Base-by-base conservation (phyloP, 1,140 invertebrate genomes). In the Camponotus vicinus region DNA sequence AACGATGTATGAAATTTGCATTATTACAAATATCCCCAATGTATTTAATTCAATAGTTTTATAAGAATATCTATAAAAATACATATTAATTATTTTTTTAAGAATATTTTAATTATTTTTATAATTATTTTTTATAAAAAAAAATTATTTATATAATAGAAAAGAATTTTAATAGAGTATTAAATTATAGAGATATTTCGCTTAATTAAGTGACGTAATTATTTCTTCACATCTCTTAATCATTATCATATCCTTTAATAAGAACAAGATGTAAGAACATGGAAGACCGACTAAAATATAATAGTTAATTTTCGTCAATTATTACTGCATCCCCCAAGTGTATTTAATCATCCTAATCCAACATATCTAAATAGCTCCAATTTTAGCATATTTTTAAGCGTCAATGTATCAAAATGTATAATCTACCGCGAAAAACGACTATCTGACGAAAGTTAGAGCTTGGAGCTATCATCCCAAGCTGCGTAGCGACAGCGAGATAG, bases 401-500 rank as follows among this genome's bases (percentile, higher is more conserved):
- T n/a, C 57, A 34, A 27, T 64, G 27, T 27, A 64, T 45, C 73
- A 61, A 5, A 11, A 27, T 8, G 40, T 3, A 11, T 13, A n/a
- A 66, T 78, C 11, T 42, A 21, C 18, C 42, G 59, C 27, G 27
- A 5, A 2, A 78, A 59, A 80, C 15, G 1, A 40, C 2, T 40
- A 4, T 70, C 40, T 52, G 42, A n/a, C 49, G 21, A 57, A 80
- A 70, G 18, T 70, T 42, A n/a, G 34, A 40, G 49, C 32, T 61
- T 52, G 37, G 13, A 59, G 52, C 32, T 71, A 71, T 59, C 79
- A 55, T 73, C 45, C 18, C 52, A 40, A n/a, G 32, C 21, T 52
- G 66, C 45, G 69, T 21, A 42, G 27, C 66, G 78, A 59, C 49
- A 70, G 27, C 45, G 34, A 82, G 69, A 83, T 80, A 83, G 69